Base-by-base conservation (phyloP, 2,888 invertebrate species). In the Timandra comae region DNA sequence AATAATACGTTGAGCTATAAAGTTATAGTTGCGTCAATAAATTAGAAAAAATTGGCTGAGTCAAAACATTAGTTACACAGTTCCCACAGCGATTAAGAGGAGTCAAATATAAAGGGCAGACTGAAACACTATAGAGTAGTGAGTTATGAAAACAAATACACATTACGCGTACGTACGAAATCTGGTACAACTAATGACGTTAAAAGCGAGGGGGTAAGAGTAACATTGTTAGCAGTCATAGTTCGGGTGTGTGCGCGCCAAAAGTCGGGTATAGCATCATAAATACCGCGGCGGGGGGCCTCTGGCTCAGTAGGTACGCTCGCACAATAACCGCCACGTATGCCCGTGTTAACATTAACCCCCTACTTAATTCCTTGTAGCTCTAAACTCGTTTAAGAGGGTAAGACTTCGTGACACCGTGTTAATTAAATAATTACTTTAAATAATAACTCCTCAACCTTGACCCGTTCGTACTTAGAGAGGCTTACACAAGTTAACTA, bases 381-480 rank as follows among this genome's bases (percentile, higher is more conserved):
- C 73, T 76, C 75, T 73, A 69, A 76, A 81, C 80, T 79, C 72
- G 65, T 77, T 82, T 79, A 77, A 77, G 81, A 79, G 80, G 81
- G 81, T 76, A 75, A 75, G 72, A 71, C 75, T 71, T 62, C 60
- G 64, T 66, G 74, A 80, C 78, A 79, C 66, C 62, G 62, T 80
- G 82, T 80, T 85, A 80, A 82, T 85, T 84, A 81, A 82, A 82
- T 82, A 84, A 84, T 84, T 82, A 84, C 81, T 80, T 76, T 75
- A 73, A 79, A 79, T 81, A 79, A 81, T 80, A 82, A 81, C 81
- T 77, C 63, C 59, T 56, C 52, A 63, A 57, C 46, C 59, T 49
- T 46, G 49, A 49, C 49, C 49, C 35, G 46, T 37, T 41, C 37
- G 46, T 33, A 35, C 42, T 31, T 38, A 22, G 23, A 38, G 38